Base-by-base conservation (phyloP, 2,888 invertebrate species). In the Geotrupes spiniger region DNA sequence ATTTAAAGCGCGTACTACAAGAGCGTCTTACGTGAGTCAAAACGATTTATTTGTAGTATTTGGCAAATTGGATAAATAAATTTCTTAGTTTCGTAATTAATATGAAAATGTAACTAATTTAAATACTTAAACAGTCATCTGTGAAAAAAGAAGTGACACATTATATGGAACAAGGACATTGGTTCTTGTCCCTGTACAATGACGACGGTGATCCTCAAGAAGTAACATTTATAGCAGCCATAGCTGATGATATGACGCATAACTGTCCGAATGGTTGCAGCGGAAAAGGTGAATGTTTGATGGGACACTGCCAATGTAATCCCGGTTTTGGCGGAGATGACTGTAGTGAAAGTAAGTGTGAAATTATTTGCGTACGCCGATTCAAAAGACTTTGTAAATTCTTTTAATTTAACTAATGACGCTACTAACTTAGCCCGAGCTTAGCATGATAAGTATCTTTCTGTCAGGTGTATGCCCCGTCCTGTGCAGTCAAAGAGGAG, bases 241-340 rank as follows among this genome's bases (percentile, higher is more conserved):
- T 91, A 46, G 91, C 92, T 41, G 91, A 91, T 67, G 92, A 92
- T 67, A 92, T 92, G 91, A 92, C 92, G 16, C 90, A 92, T 71
- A 92, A 91, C 71, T 98, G 98, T 73, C 94, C 94, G 5, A 92
- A 92, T 64, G 93, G 96, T 39, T 99, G 99, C 72, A 91, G 92
- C 58, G 94, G 93, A 9, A 95, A 96, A 75, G 99, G 99, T 10
- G 92, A 95, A 71, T 99, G 99, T 73, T 79, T 93, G 38, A 82
- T 92, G 74, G 95, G 96, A 1, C 91, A 92, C 68, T 99, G 98
- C 69, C 90, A 92, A 64, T 99, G 98, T 71, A 94, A 92, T 71
- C 89, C 95, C 42, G 98, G 98, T 9, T 98, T 93, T 72, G 92
- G 92, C 42, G 96, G 97, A 25, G 91, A 92, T 59, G 95, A 95